Base-by-base conservation (phyloP, 2,888 invertebrate species). In the Steromphala cineraria region DNA sequence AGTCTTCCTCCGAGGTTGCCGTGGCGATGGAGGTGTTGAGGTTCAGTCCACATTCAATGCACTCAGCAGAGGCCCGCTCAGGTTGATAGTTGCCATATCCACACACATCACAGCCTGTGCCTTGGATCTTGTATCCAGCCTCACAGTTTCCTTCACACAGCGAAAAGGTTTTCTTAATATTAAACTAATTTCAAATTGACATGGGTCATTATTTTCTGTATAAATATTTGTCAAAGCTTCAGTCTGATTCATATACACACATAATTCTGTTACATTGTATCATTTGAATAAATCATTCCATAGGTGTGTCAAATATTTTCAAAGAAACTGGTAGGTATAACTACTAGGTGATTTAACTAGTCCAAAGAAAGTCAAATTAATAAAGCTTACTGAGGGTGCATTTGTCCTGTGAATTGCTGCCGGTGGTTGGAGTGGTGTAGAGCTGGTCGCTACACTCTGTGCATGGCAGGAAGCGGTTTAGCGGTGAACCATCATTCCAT, bases 141-240 rank as follows among this genome's bases (percentile, higher is more conserved):
- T 79, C 53, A 31, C 81, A 81, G 56, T 81, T 76, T 0, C 79
- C 81, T 81, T 19, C 1, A 28, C 5, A 24, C 3, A 80, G n/a
- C 7, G 21, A 19, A 5, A 77, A 46, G 36, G 36, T 36, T 36
- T 36, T 36, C 2, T 4, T 4, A 36, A 7, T 36, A 4, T 2
- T 36, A 4, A 36, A 4, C 36, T 7, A 2, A 36, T 36, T 36
- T 36, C 36, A 36, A 4, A 36, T 4, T 36, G 7, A 36, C n/a
- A n/a, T n/a, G n/a, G n/a, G n/a, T n/a, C n/a, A n/a, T n/a, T n/a
- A n/a, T n/a, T n/a, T n/a, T n/a, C n/a, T n/a, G n/a, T n/a, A n/a
- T n/a, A n/a, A n/a, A n/a, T n/a, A n/a, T n/a, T n/a, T n/a, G n/a
- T n/a, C n/a, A n/a, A n/a, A n/a, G n/a, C n/a, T n/a, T n/a, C n/a